These are phyloP conservation scores for Cotesia typhae DNA, from an alignment of 1,140 invertebrate genomes.

Conservation along the genomic window DNA sequence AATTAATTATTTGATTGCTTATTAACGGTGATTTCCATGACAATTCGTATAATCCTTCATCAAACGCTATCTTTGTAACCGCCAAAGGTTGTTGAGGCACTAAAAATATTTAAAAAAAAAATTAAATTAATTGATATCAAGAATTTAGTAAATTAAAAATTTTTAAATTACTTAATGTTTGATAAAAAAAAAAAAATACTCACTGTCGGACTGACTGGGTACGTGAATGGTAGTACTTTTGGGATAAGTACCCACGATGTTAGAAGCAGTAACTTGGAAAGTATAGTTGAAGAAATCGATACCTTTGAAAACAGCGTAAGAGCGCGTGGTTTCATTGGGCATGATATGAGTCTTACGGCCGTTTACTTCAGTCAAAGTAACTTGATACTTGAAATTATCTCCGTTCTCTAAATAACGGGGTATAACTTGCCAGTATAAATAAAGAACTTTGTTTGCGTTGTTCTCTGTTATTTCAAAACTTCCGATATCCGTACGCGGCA, in stretches of 20 bases:
- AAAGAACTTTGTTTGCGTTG: slow-evolving; percentile 65
- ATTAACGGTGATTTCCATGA: slow-evolving; percentile 71
- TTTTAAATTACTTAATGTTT: not conserved
- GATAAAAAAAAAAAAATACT: slow-evolving; percentile 44
- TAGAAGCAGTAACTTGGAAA: slow-evolving; percentile 68
- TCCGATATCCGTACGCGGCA: slow-evolving; percentile 72
- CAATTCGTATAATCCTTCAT: slow-evolving; percentile 73
- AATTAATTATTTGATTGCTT: slow-evolving; percentile 64
- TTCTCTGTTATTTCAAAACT: slow-evolving; percentile 71
- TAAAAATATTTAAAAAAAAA: slow-evolving; percentile 44
- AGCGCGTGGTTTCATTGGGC: slow-evolving; percentile 61
- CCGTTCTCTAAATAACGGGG: slow-evolving; percentile 71
- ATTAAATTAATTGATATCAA: not conserved
- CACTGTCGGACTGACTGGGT: slow-evolving; percentile 68
- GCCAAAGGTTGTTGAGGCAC: slow-evolving; percentile 66
- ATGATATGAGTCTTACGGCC: slow-evolving; percentile 45
- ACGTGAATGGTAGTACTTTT: slow-evolving; percentile 70
- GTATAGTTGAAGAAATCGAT: slow-evolving; percentile 63
- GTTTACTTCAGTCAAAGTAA: slow-evolving; percentile 58
- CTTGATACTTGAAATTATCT: slow-evolving; percentile 65
- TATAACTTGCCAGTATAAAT: slow-evolving; percentile 77
- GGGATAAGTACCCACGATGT: slow-evolving; percentile 68
- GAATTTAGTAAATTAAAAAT: not conserved
- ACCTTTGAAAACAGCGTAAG: slow-evolving; percentile 68
- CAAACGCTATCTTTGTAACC: slow-evolving; percentile 75